Percentiles rank a stretch among this genome's conserved stretches.
phyloP scores from a whole-genome alignment of 2,888 invertebrate genomes.

The Nomada fabriciana region DNA sequence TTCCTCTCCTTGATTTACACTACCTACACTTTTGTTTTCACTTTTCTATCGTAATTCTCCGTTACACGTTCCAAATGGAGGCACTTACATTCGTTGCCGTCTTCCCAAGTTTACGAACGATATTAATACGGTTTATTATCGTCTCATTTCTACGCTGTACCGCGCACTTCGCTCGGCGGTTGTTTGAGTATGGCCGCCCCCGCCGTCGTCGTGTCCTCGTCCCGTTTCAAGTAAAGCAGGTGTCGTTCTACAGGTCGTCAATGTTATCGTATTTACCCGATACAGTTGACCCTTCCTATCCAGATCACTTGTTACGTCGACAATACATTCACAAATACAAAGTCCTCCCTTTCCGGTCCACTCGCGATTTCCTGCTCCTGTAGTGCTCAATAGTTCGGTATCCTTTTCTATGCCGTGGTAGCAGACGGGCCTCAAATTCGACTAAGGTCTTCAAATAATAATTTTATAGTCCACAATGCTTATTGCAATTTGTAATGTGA shows the following conservation, averaged over 20 bases:
- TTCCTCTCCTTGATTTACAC: constrained; percentile 42
- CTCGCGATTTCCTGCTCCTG: constrained; percentile 41
- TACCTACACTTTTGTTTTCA: constrained; percentile 42
- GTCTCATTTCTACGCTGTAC: constrained; percentile 71
- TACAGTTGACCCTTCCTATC: constrained; percentile 8
- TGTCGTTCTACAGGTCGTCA: constrained; percentile 58
- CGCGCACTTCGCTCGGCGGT: constrained; percentile 76
- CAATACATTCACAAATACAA: constrained; percentile 23
- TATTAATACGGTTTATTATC: constrained; percentile 62
- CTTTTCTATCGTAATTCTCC: constrained; percentile 31
- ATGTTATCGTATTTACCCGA: constrained; percentile 28
- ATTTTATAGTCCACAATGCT: constrained; percentile 31
- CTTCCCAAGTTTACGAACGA: constrained; percentile 43
- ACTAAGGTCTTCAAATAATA: constrained; percentile 43
- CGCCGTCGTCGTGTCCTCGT: constrained; percentile 54
- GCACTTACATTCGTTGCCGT: constrained; percentile 49
- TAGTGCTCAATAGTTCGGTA: constrained; percentile 32
- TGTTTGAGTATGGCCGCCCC: constrained; percentile 82
- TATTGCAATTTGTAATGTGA: neutral
- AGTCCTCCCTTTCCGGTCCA: constrained; percentile 33
- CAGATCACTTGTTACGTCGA: constrained; percentile 18
- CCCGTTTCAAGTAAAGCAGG: constrained; percentile 49
- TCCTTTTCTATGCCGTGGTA: constrained; percentile 61
- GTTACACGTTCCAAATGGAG: constrained; percentile 20
- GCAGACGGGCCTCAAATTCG: constrained; percentile 49